Conservation (phyloP, 2,113 vertebrate species). For the Tautogolabrus adspersus region DNA sequence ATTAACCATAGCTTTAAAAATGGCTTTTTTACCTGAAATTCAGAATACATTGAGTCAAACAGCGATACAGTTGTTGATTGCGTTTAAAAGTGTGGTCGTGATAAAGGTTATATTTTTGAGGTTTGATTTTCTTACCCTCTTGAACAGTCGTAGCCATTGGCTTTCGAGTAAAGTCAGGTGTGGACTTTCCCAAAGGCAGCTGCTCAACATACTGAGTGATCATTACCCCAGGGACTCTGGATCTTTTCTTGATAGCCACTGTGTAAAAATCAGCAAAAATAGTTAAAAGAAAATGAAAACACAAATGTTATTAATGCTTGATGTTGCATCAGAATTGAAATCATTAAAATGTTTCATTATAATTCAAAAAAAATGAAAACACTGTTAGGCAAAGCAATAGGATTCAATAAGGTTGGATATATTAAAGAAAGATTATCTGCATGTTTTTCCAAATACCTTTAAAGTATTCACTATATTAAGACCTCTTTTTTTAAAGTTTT, state of each 20-base stretch:
- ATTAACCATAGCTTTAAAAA: conserved; percentile 87
- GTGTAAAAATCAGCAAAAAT: conserved; percentile 18
- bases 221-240: conserved; percentile 86
- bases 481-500: too few species aligned
- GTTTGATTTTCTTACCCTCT: conserved; percentile 82
- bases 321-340: too few species aligned
- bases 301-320: too few species aligned
- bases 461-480: too few species aligned
- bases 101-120: neutral
- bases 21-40: conserved; percentile 86
- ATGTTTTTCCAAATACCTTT: too few species aligned
- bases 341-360: too few species aligned
- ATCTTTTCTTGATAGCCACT: conserved; percentile 84
- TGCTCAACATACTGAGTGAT: conserved; percentile 86
- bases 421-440: too few species aligned
- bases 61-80: neutral
- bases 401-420: too few species aligned
- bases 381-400: too few species aligned
- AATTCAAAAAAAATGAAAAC: too few species aligned
- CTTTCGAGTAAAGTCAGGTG: conserved; percentile 88
- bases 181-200: conserved; percentile 86
- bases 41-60: neutral
- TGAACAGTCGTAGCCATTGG: conserved; percentile 85
- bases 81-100: neutral
- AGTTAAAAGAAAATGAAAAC: too few species aligned